Evolutionary conservation across 64 coral and sea anemone genomes (phyloP).

Genomic region (Hydrozoanthus tunicans): DNA sequence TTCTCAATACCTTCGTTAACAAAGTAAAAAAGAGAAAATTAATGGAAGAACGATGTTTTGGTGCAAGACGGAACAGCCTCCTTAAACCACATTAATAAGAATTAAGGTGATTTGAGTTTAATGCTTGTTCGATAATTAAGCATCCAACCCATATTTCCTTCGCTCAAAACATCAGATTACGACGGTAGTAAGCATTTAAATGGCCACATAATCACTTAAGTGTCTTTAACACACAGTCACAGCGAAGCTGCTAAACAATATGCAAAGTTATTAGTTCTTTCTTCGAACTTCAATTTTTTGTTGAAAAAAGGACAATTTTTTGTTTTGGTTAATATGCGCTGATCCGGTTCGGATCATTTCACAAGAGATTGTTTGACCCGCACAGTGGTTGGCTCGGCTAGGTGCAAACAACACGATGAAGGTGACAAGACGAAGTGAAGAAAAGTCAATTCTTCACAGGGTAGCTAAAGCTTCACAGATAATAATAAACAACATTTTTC

Average conservation of each 20-base stretch:
- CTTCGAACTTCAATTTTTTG: too few species aligned
- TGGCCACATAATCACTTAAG: constrained; percentile 20
- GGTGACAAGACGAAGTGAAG: too few species aligned
- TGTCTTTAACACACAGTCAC: constrained; percentile 1
- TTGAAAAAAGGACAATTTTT: too few species aligned
- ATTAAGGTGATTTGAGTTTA: constrained; percentile 86
- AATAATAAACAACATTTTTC: too few species aligned
- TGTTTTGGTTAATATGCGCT: too few species aligned
- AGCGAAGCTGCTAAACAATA: neutral
- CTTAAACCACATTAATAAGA: constrained; percentile 89
- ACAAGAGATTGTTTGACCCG: too few species aligned
- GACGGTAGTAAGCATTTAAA: constrained; percentile 9
- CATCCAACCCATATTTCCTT: constrained; percentile 51
- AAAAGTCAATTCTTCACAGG: too few species aligned
- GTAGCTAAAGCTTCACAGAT: too few species aligned
- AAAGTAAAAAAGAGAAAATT: constrained; percentile 58
- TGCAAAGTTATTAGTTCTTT: neutral
- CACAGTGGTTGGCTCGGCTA: too few species aligned
- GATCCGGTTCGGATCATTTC: too few species aligned
- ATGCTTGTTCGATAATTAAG: constrained; percentile 84
- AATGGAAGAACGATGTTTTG: constrained; percentile 45
- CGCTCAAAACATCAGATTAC: constrained; percentile 38
- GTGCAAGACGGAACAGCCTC: constrained; percentile 14
- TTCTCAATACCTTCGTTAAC: constrained; percentile 36
- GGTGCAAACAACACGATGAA: too few species aligned